Conservation (phyloP, 2,113 vertebrate genomes). For the Parotia lawesii region DNA sequence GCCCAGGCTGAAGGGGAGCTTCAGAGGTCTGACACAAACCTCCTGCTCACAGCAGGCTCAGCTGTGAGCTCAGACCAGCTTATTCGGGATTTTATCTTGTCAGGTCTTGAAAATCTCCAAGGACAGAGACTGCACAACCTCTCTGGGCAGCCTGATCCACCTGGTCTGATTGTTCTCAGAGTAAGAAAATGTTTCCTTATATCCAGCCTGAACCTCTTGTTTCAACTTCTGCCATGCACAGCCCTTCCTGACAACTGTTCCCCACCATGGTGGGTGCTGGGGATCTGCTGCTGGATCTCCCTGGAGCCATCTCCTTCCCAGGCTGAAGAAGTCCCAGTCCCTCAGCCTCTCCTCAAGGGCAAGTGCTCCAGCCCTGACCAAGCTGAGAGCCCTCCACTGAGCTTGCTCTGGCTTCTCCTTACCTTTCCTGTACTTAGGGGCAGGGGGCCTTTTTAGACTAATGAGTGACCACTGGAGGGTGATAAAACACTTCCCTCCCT, state of each 20-base stretch:
- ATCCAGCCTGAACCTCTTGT: neutral
- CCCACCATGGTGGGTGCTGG: fast-evolving
- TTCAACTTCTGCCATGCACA: neutral
- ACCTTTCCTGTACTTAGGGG: neutral
- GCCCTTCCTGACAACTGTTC: neutral
- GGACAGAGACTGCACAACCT: neutral
- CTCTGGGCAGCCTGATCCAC: neutral
- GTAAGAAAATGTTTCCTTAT: neutral
- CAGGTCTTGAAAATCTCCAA: neutral
- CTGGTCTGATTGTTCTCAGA: neutral
- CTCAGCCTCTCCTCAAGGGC: neutral
- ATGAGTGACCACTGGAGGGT: neutral
- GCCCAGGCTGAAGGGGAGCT: neutral
- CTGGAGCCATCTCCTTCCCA: neutral
- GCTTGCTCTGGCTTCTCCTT: neutral
- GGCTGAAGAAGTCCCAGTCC: neutral
- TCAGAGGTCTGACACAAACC: neutral
- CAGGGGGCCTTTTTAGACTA: neutral
- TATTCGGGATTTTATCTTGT: neutral
- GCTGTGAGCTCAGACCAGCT: neutral
- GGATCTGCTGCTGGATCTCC: neutral
- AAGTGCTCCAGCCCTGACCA: neutral
- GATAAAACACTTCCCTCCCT: neutral
- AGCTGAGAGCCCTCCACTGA: neutral
- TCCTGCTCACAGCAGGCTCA: neutral